Evolutionary conservation across 1,140 invertebrate genomes (phyloP).

Genomic region (Daktulosphaira vitifoliae): DNA sequence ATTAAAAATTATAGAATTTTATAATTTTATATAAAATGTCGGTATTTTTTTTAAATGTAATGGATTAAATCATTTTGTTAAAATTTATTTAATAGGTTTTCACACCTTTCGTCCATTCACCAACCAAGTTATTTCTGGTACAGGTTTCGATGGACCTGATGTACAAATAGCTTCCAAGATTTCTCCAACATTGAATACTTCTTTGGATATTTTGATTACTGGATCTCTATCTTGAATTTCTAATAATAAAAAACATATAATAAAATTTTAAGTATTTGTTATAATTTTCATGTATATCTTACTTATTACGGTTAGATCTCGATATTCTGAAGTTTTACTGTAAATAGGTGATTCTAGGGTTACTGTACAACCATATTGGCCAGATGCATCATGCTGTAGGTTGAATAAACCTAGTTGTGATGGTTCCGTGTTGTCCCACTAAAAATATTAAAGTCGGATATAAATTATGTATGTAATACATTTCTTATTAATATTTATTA

Average conservation of each 20-base stretch:
- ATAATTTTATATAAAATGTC: too few species aligned
- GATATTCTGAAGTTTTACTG: slow-evolving; percentile 59
- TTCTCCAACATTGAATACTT: slow-evolving; percentile 57
- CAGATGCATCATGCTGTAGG: slow-evolving; percentile 43
- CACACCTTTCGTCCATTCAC: slow-evolving; percentile 74
- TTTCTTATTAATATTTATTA: too few species aligned
- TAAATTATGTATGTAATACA: too few species aligned
- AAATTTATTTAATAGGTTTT: too few species aligned
- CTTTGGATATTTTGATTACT: slow-evolving; percentile 60
- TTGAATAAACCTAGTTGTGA: slow-evolving; percentile 7
- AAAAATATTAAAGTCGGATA: background rate
- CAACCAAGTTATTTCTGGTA: slow-evolving; percentile 71
- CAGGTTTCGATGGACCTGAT: slow-evolving; percentile 60
- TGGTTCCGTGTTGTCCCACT: background rate
- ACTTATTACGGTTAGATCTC: slow-evolving; percentile 68
- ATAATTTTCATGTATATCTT: too few species aligned
- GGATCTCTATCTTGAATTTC: slow-evolving; percentile 61
- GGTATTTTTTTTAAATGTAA: too few species aligned
- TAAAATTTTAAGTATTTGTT: background rate
- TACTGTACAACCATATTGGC: slow-evolving; percentile 64
- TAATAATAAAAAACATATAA: slow-evolving; percentile 44
- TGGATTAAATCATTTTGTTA: too few species aligned
- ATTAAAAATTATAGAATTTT: too few species aligned
- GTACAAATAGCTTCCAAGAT: slow-evolving; percentile 66
- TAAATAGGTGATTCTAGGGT: slow-evolving; percentile 66